phyloP scores from a whole-genome alignment of 1,140 invertebrate species.

The Campoletis sonorensis region DNA sequence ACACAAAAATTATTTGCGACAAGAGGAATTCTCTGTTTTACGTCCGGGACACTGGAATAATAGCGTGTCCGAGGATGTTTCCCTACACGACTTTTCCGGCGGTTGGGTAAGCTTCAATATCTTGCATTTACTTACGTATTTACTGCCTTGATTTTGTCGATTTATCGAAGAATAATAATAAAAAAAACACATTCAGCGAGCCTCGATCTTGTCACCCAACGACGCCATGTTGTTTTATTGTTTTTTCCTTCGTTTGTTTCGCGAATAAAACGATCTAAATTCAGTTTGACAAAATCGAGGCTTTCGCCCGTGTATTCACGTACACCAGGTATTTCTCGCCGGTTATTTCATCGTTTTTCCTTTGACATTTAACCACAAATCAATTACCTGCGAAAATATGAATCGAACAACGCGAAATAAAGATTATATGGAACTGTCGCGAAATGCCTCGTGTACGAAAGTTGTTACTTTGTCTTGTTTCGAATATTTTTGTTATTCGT shows the following conservation, averaged over 20 bases:
- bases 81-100: slow-evolving; percentile 74
- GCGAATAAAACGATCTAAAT: too few species aligned
- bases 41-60: slow-evolving; percentile 38
- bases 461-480: too few species aligned
- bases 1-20: slow-evolving; percentile 4
- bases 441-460: too few species aligned
- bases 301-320: background rate
- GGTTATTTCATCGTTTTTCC: too few species aligned
- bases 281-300: background rate
- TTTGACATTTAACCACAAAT: too few species aligned
- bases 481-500: too few species aligned
- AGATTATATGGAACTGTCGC: too few species aligned
- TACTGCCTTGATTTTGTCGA: slow-evolving; percentile 1
- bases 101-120: slow-evolving; percentile 71
- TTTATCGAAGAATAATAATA: too few species aligned
- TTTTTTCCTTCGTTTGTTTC: background rate
- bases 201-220: background rate
- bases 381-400: too few species aligned
- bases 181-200: background rate
- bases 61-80: slow-evolving; percentile 67
- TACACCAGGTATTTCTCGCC: too few species aligned
- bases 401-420: too few species aligned
- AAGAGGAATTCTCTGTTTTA: background rate
- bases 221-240: slow-evolving; percentile 2
- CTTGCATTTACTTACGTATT: background rate